Base-by-base conservation (phyloP, 2,113 vertebrate genomes). In the Atherinomorus stipes region DNA sequence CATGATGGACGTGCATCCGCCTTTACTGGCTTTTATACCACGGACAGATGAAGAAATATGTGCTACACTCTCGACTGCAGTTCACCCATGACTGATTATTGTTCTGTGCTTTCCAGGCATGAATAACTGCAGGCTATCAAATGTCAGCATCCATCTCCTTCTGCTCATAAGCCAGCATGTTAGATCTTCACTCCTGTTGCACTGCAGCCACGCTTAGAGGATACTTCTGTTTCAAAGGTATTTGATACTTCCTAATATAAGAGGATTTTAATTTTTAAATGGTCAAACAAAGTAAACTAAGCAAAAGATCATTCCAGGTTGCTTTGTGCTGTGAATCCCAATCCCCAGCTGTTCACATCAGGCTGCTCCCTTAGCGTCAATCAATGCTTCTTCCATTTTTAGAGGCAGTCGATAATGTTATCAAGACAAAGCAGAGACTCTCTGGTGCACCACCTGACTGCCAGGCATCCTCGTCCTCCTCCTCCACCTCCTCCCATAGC, bases 351-450 rank as follows among this genome's bases (percentile, higher is more conserved):
- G 28, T 75, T 68, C 19, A 38, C 38, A 44, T 38, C 75, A 79
- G 62, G 65, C 79, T 58, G 16, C 75, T 31, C 66, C 47, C 62
- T 10, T 13, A 70, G 76, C 83, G 68, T 52, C 77, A 74, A 85
- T 91, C 86, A 70, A 80, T 74, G 52, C 1, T 2, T 19, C 38
- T 60, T 84, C 86, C 85, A 72, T 87, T 88, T 89, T 80, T 85
- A 90, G 77, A 81, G 71, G 49, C 69, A 56, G 63, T 83, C 81
- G 31, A 75, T 80, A 66, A 26, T 0, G 21, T 83, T 78, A 89
- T 83, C 71, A 68, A 85, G 76, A 78, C 60, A 59, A 69, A 76
- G 76, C 58, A 19, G 64, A 60, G 61, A 69, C 70, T 28, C 42
- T 11, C 34, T 60, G 62, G 52, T 59, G 71, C 42, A 6, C 57